Percentiles rank a stretch among this genome's conserved stretches.
Conservation (phyloP, 2,797 vertebrate genomes). For the Microtus agrestis region DNA sequence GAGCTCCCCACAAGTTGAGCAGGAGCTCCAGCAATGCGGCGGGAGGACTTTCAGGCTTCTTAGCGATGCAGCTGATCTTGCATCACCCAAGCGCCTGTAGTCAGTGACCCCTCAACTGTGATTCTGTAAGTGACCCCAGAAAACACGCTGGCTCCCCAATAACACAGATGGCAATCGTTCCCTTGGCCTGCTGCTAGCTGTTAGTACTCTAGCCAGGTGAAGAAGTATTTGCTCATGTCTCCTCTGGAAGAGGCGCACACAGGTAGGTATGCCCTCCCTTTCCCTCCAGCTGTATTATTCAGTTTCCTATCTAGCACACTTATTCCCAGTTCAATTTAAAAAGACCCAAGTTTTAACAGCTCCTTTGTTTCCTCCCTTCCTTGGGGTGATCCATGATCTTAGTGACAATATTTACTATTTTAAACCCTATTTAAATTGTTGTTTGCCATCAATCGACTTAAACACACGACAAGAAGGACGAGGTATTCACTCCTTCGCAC, state of each 20-base stretch:
- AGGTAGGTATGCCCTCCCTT: not conserved
- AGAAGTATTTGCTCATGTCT: not conserved
- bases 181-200: not conserved
- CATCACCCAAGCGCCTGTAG: not conserved
- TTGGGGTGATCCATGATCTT: not conserved
- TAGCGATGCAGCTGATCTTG: not conserved
- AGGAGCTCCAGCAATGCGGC: not conserved
- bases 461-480: not conserved
- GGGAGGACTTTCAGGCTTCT: no score
- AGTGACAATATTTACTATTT: conserved; percentile 31
- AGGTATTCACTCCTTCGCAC: not conserved
- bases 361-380: not conserved
- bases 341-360: not conserved
- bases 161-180: not conserved
- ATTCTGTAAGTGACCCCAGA: not conserved
- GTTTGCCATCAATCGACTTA: conserved; percentile 11
- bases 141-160: not conserved
- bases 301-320: not conserved
- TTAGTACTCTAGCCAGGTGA: not conserved
- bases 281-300: not conserved
- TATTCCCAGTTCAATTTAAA: not conserved
- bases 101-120: not conserved
- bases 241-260: not conserved
- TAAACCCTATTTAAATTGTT: conserved; percentile 21
- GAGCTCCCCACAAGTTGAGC: no score